These are phyloP conservation scores for Taenioides sp. DNA, from an alignment of 2,797 vertebrate genomes.

Conservation along the genomic window DNA sequence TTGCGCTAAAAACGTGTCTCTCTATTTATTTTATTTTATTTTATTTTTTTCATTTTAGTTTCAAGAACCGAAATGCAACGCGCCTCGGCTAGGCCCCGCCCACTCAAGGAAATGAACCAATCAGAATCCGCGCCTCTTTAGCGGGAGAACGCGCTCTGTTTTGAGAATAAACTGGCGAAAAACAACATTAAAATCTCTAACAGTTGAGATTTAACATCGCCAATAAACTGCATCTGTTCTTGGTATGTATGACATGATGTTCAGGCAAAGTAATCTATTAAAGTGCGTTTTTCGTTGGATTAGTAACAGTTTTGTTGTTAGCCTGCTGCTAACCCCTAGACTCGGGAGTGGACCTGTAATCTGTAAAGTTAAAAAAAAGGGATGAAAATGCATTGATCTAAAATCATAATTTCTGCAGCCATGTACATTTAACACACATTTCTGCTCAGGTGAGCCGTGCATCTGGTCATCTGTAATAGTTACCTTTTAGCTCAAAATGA, in stretches of 20 bases:
- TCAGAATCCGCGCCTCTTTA: background rate
- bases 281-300: background rate
- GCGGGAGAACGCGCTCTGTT: slow-evolving; percentile 11
- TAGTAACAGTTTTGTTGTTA: background rate
- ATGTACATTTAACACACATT: background rate
- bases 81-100: background rate
- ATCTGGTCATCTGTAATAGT: background rate
- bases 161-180: background rate
- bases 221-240: background rate
- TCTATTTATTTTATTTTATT: too few relatives aligned
- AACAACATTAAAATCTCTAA: background rate
- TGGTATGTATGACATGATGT: slow-evolving; percentile 5
- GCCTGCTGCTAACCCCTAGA: background rate
- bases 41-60: background rate
- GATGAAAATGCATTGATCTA: background rate
- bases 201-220: background rate
- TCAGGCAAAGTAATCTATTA: too few relatives aligned
- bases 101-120: background rate
- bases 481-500: background rate
- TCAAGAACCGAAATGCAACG: background rate
- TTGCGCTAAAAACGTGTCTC: too few relatives aligned
- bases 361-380: background rate
- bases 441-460: too few relatives aligned
- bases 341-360: background rate
- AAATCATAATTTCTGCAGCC: background rate